Base-by-base conservation (phyloP, 2,888 invertebrate species). In the Tetragnatha montana region DNA sequence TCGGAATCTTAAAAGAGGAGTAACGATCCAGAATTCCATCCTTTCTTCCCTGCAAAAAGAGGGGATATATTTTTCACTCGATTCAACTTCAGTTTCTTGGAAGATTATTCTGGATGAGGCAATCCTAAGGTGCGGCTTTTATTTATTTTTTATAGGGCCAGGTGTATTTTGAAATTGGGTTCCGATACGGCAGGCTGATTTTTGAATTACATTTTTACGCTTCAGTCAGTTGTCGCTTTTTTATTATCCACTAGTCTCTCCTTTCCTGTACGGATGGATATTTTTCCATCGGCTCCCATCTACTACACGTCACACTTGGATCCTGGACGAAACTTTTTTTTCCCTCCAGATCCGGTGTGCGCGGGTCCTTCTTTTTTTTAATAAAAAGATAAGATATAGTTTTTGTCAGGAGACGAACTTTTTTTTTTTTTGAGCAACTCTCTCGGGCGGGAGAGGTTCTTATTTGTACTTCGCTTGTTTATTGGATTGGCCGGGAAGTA, bases 181-280 rank as follows among this genome's bases (percentile, higher is more conserved):
- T 86, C 35, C 80, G 80, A 73, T 74, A 86, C 86, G 80, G 22
- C 14, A 79, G 80, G 51, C 79, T 86, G 86, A 86, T 74, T 86
- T 86, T 86, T 80, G 86, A 86, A 86, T 86, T 86, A 86, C 80
- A 86, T 86, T 86, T 86, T 86, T 86, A 74, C 76, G 22, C 12
- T 84, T 69, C 47, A 83, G 78, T 60, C 80, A 19, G 71, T 80
- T 86, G 86, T 86, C 79, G 19, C 68, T 51, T 86, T 86, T 86
- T 86, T 86, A 21, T 35, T 19, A 49, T 51, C 21, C 68, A 17
- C 68, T 19, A 68, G 14, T 74, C 21, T 69, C n/a, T 51, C 50
- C 21, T 51, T 49, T 86, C 78, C 22, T 51, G 68, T 76, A 49
- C 6, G 22, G 10, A 4, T 50, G 22, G 22, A 35, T n/a, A 51